Evolutionary conservation across 2,113 vertebrate species (phyloP), one percentile per base, ranked within the genome.

Genomic region (Embiotoca jacksoni): DNA sequence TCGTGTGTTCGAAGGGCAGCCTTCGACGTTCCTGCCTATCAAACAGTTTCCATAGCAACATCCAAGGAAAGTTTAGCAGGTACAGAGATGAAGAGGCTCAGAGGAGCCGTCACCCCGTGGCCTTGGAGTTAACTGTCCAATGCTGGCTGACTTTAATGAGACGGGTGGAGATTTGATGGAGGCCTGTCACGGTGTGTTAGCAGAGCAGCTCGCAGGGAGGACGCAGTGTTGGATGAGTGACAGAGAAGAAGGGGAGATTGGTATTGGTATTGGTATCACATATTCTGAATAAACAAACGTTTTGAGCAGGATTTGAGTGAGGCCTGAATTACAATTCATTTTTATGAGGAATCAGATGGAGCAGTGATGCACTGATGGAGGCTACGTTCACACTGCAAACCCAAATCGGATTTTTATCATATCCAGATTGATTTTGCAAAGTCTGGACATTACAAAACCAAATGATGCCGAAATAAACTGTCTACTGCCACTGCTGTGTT

Each of bases 31-130:
- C 49, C 68, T 54, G 57, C 61, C 67, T 52, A 75, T 85, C 77
- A 80, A 80, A 66, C 83, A 11, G 86, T 89, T 88, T 87, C 85
- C 76, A 83, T 81, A 58, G 90, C 81, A 82, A 91, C 75, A 15
- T 69, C 75, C 53, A 10, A 62, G 65, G 9, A 76, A 60, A 39
- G 61, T 76, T 85, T 39, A 81, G 70, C 73, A 69, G 79, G 71
- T 81, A 59, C 10, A 36, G 54, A 55, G 66, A 75, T 3, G 30
- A 13, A 1, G 13, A 32, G 49, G 57, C 78, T 72, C 78, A 55
- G 81, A 63, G 58, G 39, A 76, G 76, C 33, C 6, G 8, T 76
- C 64, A 46, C 6, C 49, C 9, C 1, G 3, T 31, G 72, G 44
- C 57, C 74, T 68, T 2, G 32, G 32, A 59, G 77, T 46, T 71